Base-by-base conservation (phyloP, 2,797 vertebrate genomes). In the Lophius americanus region DNA sequence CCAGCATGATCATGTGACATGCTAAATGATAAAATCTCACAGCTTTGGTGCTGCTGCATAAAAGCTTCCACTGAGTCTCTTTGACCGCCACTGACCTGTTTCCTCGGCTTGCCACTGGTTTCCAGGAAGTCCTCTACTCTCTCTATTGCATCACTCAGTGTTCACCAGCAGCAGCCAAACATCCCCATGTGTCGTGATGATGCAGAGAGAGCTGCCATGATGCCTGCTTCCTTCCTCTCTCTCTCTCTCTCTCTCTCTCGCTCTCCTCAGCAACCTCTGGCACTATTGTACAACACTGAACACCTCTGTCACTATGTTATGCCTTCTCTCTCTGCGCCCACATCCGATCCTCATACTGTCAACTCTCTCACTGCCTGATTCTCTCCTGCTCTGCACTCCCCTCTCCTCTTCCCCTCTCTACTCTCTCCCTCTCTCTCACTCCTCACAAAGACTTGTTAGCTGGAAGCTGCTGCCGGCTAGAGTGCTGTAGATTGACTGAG, bases 371-470 rank as follows among this genome's bases (percentile, higher is more conserved):
- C 83, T 46, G 64, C 74, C 73, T 85, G 74, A 57, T 60, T 64
- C 68, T 70, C 73, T 75, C 58, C 50, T 43, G 55, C 78, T 80
- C 68, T 64, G 57, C 75, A 61, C 23, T 60, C 68, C 55, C 58
- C 50, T 54, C 14, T 64, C 50, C 62, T 33, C 52, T 57, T 67
- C 32, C 49, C 41, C 57, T 14, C 44, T 23, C 54, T 42, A 60
- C 78, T 51, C 56, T 41, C 53, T 52, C 61, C 59, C 59, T 59
- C 69, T 50, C 60, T 70, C 66, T 63, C 66, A 53, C 70, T 57
- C 79, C 84, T 84, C 94, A 97, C 96, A 96, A 96, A 96, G 95
- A 94, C 95, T 96, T 94, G 95, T 96, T 96, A 96, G 94, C 95
- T 81, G 23, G 68, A 70, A 69, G 84, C 83, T 95, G 94, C 94